Percentiles rank a stretch among this genome's conserved stretches.
phyloP scores from a whole-genome alignment of 2,888 invertebrate species.

The Rhingia rostrata region DNA sequence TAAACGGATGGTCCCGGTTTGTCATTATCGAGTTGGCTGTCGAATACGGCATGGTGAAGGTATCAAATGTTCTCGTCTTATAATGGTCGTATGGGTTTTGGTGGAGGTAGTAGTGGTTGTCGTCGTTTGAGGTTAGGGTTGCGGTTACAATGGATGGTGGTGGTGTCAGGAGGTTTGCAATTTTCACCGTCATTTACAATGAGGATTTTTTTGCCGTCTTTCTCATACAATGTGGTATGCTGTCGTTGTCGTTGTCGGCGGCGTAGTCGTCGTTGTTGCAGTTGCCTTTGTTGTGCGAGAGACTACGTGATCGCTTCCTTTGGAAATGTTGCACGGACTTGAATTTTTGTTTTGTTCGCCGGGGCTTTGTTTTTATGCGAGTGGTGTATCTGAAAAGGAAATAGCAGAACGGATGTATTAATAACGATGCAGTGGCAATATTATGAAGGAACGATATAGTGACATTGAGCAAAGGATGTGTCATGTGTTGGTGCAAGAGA shows the following conservation, averaged over 20 bases:
- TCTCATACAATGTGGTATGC: slow-evolving; percentile 19
- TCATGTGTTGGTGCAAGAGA: slow-evolving; percentile 6
- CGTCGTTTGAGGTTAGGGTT: slow-evolving; percentile 74
- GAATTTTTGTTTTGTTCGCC: slow-evolving; percentile 22
- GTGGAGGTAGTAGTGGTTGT: slow-evolving; percentile 56
- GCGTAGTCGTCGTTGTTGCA: slow-evolving; percentile 41
- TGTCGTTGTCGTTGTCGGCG: slow-evolving; percentile 55
- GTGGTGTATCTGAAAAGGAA: slow-evolving; percentile 68
- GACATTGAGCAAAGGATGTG: slow-evolving; percentile 40
- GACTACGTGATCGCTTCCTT: slow-evolving; percentile 63
- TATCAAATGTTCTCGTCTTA: slow-evolving; percentile 77
- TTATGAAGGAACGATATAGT: slow-evolving; percentile 26
- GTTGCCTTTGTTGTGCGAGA: slow-evolving; percentile 40
- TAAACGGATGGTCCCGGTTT: slow-evolving; percentile 82
- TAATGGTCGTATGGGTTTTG: slow-evolving; percentile 74
- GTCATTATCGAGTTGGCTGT: slow-evolving; percentile 78
- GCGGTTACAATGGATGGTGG: slow-evolving; percentile 76
- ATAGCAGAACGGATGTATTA: slow-evolving; percentile 71
- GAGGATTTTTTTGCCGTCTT: slow-evolving; percentile 46
- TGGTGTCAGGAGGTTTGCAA: slow-evolving; percentile 77
- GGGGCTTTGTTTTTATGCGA: slow-evolving; percentile 53
- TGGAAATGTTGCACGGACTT: slow-evolving; percentile 57
- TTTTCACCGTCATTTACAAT: slow-evolving; percentile 78
- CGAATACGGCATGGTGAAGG: slow-evolving; percentile 76
- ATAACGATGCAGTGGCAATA: slow-evolving; percentile 60